Evolutionary conservation across 2,797 vertebrate species (phyloP).

Genomic region (Sebastes itinus): DNA sequence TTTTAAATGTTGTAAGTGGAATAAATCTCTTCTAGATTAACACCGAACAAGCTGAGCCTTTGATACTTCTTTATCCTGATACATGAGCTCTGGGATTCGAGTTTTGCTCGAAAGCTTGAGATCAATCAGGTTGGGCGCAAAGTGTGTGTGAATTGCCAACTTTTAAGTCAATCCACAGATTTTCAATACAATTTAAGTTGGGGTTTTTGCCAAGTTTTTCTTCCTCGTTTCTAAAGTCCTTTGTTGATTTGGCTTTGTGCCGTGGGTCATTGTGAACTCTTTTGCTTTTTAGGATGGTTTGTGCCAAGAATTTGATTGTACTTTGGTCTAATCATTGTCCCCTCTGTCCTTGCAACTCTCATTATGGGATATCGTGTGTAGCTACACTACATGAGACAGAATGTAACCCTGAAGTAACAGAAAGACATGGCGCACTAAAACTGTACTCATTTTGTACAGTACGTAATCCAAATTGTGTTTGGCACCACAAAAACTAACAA

Average conservation of each 20-base stretch:
- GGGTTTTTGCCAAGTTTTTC: constrained; percentile 13
- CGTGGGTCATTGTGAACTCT: background rate
- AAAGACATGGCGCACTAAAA: background rate
- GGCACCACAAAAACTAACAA: background rate
- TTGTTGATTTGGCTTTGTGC: constrained; percentile 6
- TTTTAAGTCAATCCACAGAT: constrained; percentile 15
- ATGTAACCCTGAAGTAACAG: background rate
- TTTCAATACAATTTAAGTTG: background rate
- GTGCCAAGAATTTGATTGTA: constrained; percentile 3
- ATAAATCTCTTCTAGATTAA: background rate
- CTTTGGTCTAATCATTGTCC: constrained; percentile 1
- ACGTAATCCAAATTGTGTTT: background rate
- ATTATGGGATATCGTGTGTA: background rate
- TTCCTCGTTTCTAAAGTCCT: background rate
- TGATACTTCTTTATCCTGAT: background rate
- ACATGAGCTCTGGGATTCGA: background rate
- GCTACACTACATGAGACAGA: background rate
- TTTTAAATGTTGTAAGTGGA: background rate
- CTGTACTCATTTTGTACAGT: background rate
- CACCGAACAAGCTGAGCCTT: background rate
- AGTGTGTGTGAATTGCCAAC: constrained; percentile 1
- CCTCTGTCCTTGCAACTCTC: background rate
- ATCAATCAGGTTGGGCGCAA: background rate
- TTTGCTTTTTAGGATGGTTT: background rate
- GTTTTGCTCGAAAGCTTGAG: background rate